A percentile compares a stretch with the other conserved stretches of the same genome.
phyloP scores from a whole-genome alignment of 2,888 invertebrate genomes.

The Seladonia tumulorum region DNA sequence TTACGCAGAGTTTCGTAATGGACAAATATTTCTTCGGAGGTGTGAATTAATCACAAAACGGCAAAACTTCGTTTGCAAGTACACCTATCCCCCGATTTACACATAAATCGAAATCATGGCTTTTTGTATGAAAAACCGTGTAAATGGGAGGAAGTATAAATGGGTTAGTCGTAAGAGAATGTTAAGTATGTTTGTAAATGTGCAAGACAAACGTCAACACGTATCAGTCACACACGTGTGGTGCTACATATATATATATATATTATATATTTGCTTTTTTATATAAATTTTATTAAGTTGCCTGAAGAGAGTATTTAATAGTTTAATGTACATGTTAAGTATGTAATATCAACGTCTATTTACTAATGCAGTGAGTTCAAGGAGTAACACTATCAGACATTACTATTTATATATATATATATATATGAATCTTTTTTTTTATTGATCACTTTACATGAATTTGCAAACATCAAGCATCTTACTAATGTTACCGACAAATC shows the following conservation, averaged over 20 bases:
- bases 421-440: conserved; percentile 45
- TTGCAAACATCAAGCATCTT: conserved; percentile 8
- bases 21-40: neutral
- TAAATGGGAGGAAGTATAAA: neutral
- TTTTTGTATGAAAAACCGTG: neutral
- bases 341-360: conserved; percentile 58
- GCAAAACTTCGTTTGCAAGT: neutral
- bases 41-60: neutral
- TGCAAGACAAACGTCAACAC: conserved; percentile 49
- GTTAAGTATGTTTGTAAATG: conserved; percentile 47
- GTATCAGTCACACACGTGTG: conserved; percentile 63
- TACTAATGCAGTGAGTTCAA: conserved; percentile 56
- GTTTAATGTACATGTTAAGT: conserved; percentile 68
- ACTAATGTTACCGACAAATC: conserved; percentile 8
- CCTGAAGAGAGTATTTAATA: conserved; percentile 72
- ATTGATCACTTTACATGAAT: conserved; percentile 18
- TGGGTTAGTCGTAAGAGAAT: conserved; percentile 44
- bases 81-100: neutral
- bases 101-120: neutral
- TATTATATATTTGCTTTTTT: conserved; percentile 65
- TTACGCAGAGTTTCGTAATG: neutral
- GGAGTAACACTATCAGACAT: conserved; percentile 46
- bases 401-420: conserved; percentile 49
- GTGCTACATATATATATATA: conserved; percentile 62
- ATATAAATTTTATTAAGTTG: conserved; percentile 74